Base-by-base conservation (phyloP, 2,113 vertebrate species). In the Rhinoderma darwinii region DNA sequence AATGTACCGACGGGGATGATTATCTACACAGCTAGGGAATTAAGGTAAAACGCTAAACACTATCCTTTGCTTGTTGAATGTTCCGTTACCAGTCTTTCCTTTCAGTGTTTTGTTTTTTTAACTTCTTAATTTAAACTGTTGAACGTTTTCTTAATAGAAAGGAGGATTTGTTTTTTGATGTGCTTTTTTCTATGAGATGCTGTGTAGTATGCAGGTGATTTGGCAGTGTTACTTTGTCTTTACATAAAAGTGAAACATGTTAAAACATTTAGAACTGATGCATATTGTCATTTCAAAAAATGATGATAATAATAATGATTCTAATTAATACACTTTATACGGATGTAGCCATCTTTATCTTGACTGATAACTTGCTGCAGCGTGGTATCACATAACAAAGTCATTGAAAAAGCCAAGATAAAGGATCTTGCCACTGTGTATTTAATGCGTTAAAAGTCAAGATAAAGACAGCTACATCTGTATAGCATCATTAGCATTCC, bases 21-120 rank as follows among this genome's bases (percentile, higher is more conserved):
- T 86, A 88, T 59, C 85, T 35, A 85, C 72, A 78, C 88, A 89
- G 88, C 91, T 91, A 89, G 59, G 84, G 79, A 66, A 88, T 89
- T 25, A 90, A 94, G 95, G 94, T 95, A 95, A 94, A 88, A 92
- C 83, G 6, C 86, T 80, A 3, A 76, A 90, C 88, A 86, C 70
- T 89, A 27, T 84, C 54, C 15, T 81, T 80, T 88, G 84, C 25
- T 73, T 74, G 15, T 61, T 84, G 43, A 10, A 30, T 82, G 79
- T 78, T 73, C 14, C 78, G 80, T 74, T 20, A 25, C 18, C 32
- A 63, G 5, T 18, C 27, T 78, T 51, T 51, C 37, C 17, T 35
- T 78, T 20, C 15, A n/a, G n/a, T 25, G 5, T 76, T 3, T 41
- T 39, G 14, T n/a, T 74, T 76, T 74, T 54, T 17, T 20, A 35